These are phyloP conservation scores for Panagrolaimus sp. DNA, from an alignment of 1,140 invertebrate genomes.

Conservation along the genomic window DNA sequence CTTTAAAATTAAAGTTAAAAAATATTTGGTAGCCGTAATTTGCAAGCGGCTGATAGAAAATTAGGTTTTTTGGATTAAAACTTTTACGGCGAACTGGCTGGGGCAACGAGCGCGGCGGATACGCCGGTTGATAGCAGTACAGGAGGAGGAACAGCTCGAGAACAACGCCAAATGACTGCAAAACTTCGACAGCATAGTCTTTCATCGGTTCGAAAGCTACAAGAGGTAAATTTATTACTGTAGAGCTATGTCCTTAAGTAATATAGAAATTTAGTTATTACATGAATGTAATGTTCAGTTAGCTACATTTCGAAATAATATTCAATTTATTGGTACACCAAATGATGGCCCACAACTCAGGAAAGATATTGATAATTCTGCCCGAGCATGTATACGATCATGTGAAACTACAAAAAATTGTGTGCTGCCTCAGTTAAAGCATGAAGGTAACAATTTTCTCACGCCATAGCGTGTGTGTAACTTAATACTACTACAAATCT, in stretches of 20 bases:
- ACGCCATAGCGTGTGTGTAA: too few species aligned
- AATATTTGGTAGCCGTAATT: too few species aligned
- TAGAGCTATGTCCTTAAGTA: too few species aligned
- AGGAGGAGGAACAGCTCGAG: slow-evolving; percentile 9
- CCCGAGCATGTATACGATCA: slow-evolving; percentile 49
- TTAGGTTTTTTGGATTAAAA: too few species aligned
- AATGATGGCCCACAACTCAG: slow-evolving; percentile 43
- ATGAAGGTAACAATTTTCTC: slow-evolving; percentile 46
- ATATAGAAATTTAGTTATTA: slow-evolving; percentile 39
- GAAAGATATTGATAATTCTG: slow-evolving; percentile 46
- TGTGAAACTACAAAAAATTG: slow-evolving; percentile 55
- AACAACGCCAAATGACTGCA: slow-evolving; percentile 39
- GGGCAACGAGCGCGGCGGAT: background rate
- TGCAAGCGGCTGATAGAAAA: too few species aligned
- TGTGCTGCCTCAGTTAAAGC: slow-evolving; percentile 53
- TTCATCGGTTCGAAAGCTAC: slow-evolving; percentile 46
- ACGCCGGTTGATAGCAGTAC: background rate
- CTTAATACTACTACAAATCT: too few species aligned
- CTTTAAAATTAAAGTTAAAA: too few species aligned
- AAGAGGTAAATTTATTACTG: slow-evolving; percentile 26
- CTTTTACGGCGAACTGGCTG: background rate
- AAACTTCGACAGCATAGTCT: slow-evolving; percentile 54
- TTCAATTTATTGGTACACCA: slow-evolving; percentile 53
- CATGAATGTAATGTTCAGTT: slow-evolving; percentile 55
- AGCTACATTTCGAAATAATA: slow-evolving; percentile 44